These are phyloP conservation scores for Salarias fasciatus DNA, from an alignment of 2,797 vertebrate species.

Conservation along the genomic window DNA sequence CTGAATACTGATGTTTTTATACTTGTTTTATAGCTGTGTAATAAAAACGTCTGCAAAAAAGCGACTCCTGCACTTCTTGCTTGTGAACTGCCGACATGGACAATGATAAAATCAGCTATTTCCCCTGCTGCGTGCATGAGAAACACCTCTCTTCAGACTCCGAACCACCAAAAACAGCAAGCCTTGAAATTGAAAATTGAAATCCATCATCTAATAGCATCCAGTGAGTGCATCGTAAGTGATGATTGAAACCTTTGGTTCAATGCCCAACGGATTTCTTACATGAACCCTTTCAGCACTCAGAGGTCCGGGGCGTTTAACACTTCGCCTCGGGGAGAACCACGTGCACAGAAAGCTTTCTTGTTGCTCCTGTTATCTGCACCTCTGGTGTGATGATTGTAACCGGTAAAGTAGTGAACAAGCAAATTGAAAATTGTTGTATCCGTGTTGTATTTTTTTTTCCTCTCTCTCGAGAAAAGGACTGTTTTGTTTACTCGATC, in stretches of 20 bases:
- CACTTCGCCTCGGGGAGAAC: constrained; percentile 32
- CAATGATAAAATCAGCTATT: constrained; percentile 46
- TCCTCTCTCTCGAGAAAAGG: constrained; percentile 9
- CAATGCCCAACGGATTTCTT: constrained; percentile 51
- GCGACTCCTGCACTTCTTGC: background rate
- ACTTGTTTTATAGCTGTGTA: constrained; percentile 29
- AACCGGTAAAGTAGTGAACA: constrained; percentile 44
- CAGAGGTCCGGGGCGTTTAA: constrained; percentile 58
- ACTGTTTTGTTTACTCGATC: constrained; percentile 45
- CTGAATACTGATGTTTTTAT: constrained; percentile 30
- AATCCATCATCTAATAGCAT: constrained; percentile 67
- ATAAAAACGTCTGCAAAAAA: constrained; percentile 31
- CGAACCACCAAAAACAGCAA: constrained; percentile 60
- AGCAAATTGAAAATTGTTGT: constrained; percentile 64
- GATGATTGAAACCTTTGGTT: constrained; percentile 65
- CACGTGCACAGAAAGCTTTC: constrained; percentile 53
- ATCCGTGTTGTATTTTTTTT: constrained; percentile 23
- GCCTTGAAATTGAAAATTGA: constrained; percentile 70
- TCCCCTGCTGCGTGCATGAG: constrained; percentile 36
- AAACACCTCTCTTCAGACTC: constrained; percentile 49
- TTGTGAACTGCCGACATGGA: constrained; percentile 25
- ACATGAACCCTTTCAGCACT: constrained; percentile 55
- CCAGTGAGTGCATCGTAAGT: constrained; percentile 55
- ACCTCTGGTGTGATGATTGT: constrained; percentile 44
- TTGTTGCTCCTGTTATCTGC: constrained; percentile 50